Percentiles rank a stretch among this genome's conserved stretches.
Evolutionary conservation across 2,113 vertebrate genomes (phyloP).

Genomic region (Chaenogobius annularis): DNA sequence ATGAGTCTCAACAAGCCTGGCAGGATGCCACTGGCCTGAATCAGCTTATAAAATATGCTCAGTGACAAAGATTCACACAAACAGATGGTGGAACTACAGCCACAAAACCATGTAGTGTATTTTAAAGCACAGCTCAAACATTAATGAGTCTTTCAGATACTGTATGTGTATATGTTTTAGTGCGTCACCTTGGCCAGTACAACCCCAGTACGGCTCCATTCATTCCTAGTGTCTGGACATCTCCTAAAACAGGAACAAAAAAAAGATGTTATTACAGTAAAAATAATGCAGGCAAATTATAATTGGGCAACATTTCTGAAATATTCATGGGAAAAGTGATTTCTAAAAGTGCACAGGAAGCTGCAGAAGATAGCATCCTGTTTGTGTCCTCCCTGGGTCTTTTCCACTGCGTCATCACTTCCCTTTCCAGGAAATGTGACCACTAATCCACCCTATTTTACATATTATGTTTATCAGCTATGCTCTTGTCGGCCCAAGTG

Average conservation of each 20-base stretch:
- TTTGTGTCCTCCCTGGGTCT: slow-evolving; percentile 70
- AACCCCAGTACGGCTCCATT: slow-evolving; percentile 61
- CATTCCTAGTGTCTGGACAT: slow-evolving; percentile 56
- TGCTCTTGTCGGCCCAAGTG: slow-evolving; percentile 1
- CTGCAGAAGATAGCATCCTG: slow-evolving; percentile 77
- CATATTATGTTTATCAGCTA: slow-evolving; percentile 52
- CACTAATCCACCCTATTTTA: slow-evolving; percentile 62
- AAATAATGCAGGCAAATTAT: not conserved
- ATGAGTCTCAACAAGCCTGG: slow-evolving; percentile 46
- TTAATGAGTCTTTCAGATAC: not conserved
- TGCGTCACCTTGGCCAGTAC: slow-evolving; percentile 63
- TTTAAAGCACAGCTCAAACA: not conserved
- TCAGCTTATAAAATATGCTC: slow-evolving; percentile 38
- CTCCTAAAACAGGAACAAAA: slow-evolving; percentile 47
- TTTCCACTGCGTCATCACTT: slow-evolving; percentile 75
- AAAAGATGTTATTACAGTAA: slow-evolving; percentile 5
- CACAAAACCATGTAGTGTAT: not conserved
- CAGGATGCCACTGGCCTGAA: slow-evolving; percentile 39
- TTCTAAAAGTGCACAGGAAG: slow-evolving; percentile 75
- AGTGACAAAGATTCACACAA: slow-evolving; percentile 19
- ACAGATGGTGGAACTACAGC: not conserved
- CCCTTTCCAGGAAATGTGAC: slow-evolving; percentile 78
- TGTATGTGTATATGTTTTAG: slow-evolving; percentile 1
- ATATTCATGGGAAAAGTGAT: slow-evolving; percentile 60
- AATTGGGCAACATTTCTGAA: slow-evolving; percentile 26